phyloP scores from a whole-genome alignment of 2,797 vertebrate genomes.

The Ficedula albicollis region DNA sequence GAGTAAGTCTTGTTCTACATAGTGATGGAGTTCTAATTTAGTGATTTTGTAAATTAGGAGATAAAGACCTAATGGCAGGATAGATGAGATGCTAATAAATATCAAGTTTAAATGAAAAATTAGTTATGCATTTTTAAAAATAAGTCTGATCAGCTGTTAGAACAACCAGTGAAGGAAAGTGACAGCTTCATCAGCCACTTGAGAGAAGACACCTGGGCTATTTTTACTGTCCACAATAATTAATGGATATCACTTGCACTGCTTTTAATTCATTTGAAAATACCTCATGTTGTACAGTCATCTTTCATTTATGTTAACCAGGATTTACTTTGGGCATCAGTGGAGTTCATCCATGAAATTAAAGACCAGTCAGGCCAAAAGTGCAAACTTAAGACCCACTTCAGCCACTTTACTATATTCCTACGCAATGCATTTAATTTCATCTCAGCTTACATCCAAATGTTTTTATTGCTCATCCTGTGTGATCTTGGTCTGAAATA shows the following conservation, averaged over 20 bases:
- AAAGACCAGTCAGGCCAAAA: not conserved
- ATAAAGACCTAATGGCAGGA: not conserved
- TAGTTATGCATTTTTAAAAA: not conserved
- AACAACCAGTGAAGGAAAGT: not conserved
- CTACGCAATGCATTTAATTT: not conserved
- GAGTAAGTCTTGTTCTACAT: not conserved
- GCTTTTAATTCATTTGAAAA: not conserved
- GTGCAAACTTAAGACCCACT: not conserved
- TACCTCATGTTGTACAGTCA: not conserved
- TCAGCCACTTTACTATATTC: not conserved
- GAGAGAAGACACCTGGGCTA: slow-evolving; percentile 1
- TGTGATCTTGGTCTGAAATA: not conserved
- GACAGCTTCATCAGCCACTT: not conserved
- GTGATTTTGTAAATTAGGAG: not conserved
- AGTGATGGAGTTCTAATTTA: not conserved
- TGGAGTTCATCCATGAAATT: not conserved
- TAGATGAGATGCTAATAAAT: not conserved
- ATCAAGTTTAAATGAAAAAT: not conserved
- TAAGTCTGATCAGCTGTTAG: not conserved
- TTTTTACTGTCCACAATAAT: not conserved
- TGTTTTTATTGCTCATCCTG: not conserved
- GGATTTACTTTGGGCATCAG: not conserved
- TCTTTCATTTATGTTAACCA: not conserved
- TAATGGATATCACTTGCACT: not conserved
- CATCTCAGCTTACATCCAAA: not conserved